Base-by-base conservation (phyloP, 64 coral and sea anemone species). In the Montipora foliosa region DNA sequence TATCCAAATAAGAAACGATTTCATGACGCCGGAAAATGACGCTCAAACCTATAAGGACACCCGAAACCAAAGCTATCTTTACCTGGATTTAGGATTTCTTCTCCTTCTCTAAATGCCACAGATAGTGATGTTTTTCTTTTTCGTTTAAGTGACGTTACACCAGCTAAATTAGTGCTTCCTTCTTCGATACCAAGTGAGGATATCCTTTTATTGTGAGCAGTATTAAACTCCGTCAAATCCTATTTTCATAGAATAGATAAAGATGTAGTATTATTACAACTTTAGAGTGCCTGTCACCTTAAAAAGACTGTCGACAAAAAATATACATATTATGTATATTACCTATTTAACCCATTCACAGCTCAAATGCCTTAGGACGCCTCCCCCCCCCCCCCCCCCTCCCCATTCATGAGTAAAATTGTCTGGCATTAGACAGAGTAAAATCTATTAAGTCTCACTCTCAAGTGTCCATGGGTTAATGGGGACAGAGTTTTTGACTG, bases 81-180 rank as follows among this genome's bases (percentile, higher is more conserved):
- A 99, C 97, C 97, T 92, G 97, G 97, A 94, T 99, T 99, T 64
- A 99, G 96, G 13, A 99, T 89, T 67, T 99, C 97, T 80, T 99
- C 92, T 49, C 88, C 89, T 49, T 99, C 97, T 96, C 90, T 99
- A 76, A 99, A 99, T 61, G 92, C 74, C 55, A 99, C 94, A 87
- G 79, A 68, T 68, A 62, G 45, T 47, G 92, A 96, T 16, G 89
- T 82, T 75, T 82, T 71, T 3, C 98, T 87, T 79, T 84, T 96
- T 66, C 95, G 79, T 44, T 96, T 96, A 11, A 96, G 89, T 74
- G 92, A 91, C 1, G 96, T 49, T 8, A 79, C 57, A 14, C 86
- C 74, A 14, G 50, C 64, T 84, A 96, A 81, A 37, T 93, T 96
- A 14, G 75, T 3, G 19, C 90, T 70, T 74, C 92, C 81, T 81